Base-by-base conservation (phyloP, 2,797 vertebrate species). In the Pipistrellus pipistrellus region DNA sequence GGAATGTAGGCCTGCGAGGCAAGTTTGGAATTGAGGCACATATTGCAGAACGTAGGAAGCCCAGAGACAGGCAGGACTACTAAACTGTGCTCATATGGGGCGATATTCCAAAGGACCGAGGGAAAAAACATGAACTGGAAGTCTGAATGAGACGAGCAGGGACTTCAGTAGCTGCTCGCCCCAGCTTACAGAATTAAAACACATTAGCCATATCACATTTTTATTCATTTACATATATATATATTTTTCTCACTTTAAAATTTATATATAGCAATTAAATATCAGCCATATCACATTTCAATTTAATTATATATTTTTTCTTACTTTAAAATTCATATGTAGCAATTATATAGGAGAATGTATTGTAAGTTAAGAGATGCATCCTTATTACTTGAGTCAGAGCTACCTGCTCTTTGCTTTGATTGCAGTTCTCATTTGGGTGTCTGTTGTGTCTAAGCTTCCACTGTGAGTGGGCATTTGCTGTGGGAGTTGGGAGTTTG, bases 181-280 rank as follows among this genome's bases (percentile, higher is more conserved):
- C 3, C 21, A 53, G 23, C 32, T 62, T 91, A 72, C 2, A 71
- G 41, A 82, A 46, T 68, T 92, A 35, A 88, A 85, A 73, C 62
- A 35, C 12, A 83, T 72, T 91, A 91, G 35, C 38, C 51, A 64
- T 21, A 68, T 85, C 18, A 20, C 15, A 53, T 90, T 94, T 93
- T 25, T 72, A 21, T 81, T 82, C 23, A 27, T 1, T 73, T 11
- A 46, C 8, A n/a, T 41, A 86, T 85, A 62, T 62, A 14, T 30
- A 14, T 48, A 2, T 30, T 62, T 30, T 62, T 62, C 59, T 62
- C 5, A 30, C 25, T 59, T 62, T 30, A 62, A 27, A 75, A 48
- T 5, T 48, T 66, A 32, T 32, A 41, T 91, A 53, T 3, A 71
- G 41, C 25, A 82, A 44, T 77, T 92, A n/a, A 90, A 85, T 62